Evolutionary conservation across 2,888 invertebrate genomes (phyloP), one percentile per base, ranked within the genome.

Genomic region (Arge pagana): DNA sequence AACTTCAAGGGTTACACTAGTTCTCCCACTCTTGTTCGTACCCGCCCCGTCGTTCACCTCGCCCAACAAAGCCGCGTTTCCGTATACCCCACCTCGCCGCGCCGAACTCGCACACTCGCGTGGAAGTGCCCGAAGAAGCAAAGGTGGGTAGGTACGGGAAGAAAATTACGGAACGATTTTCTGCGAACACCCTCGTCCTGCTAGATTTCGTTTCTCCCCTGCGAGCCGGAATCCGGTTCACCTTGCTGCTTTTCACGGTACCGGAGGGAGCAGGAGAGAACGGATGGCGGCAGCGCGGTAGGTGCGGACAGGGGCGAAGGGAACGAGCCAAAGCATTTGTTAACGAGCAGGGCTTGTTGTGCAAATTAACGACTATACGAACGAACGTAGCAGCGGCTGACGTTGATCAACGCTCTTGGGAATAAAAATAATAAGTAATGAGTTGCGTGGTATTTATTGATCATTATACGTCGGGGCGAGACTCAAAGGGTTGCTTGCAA

Each of bases 1-100:
- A 30, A 64, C 61, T 57, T 54, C 31, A 52, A 49, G 54, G 59
- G 60, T 66, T 63, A 64, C 56, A 57, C 42, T 54, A 52, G 52
- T 43, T 24, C 48, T 40, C 21, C 36, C 49, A n/a, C n/a, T n/a
- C n/a, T n/a, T n/a, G n/a, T n/a, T n/a, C n/a, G n/a, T n/a, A n/a
- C n/a, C n/a, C n/a, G n/a, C n/a, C n/a, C n/a, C n/a, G n/a, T n/a
- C n/a, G n/a, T n/a, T n/a, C n/a, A n/a, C n/a, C n/a, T n/a, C n/a
- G n/a, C n/a, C n/a, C n/a, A n/a, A n/a, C n/a, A n/a, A n/a, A n/a
- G n/a, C n/a, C n/a, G n/a, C n/a, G n/a, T n/a, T n/a, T n/a, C n/a
- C n/a, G n/a, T n/a, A n/a, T n/a, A n/a, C n/a, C n/a, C n/a, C n/a
- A n/a, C n/a, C n/a, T n/a, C n/a, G n/a, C n/a, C n/a, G n/a, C n/a